Evolutionary conservation across 2,113 vertebrate genomes (phyloP).

Genomic region (Psophia crepitans): DNA sequence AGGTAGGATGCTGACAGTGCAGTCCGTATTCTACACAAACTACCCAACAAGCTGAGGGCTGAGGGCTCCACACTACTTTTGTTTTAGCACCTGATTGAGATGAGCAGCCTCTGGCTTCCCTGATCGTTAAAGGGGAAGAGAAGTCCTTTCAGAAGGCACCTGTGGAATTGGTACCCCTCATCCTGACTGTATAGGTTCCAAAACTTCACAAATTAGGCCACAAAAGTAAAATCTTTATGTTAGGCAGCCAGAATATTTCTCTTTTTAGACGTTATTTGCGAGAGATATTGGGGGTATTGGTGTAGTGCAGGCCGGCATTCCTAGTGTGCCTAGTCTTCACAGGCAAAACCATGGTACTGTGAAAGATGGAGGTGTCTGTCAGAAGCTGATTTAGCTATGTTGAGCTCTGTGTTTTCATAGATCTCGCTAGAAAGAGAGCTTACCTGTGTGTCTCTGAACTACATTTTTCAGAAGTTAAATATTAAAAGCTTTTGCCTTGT

Average conservation of each 20-base stretch:
- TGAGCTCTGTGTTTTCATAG: not conserved
- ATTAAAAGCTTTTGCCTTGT: not conserved
- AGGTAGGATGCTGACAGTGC: not conserved
- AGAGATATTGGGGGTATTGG: not conserved
- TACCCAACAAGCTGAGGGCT: not conserved
- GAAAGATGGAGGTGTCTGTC: not conserved
- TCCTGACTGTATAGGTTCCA: accelerated
- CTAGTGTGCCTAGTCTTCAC: not conserved
- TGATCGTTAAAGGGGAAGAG: not conserved
- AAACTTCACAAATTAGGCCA: not conserved
- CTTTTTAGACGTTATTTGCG: not conserved
- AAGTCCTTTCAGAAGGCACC: not conserved
- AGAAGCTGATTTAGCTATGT: not conserved
- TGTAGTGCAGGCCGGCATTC: not conserved
- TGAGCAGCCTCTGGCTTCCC: not conserved
- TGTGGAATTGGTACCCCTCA: not conserved
- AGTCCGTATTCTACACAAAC: not conserved
- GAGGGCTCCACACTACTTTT: not conserved
- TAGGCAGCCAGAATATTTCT: not conserved
- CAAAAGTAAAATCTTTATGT: not conserved
- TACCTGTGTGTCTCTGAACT: not conserved
- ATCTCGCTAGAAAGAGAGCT: not conserved
- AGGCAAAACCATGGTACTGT: not conserved
- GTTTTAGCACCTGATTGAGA: not conserved
- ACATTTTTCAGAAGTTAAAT: not conserved